Base-by-base conservation (phyloP, 1,140 invertebrate genomes). In the Trypoxylus dichotomus region DNA sequence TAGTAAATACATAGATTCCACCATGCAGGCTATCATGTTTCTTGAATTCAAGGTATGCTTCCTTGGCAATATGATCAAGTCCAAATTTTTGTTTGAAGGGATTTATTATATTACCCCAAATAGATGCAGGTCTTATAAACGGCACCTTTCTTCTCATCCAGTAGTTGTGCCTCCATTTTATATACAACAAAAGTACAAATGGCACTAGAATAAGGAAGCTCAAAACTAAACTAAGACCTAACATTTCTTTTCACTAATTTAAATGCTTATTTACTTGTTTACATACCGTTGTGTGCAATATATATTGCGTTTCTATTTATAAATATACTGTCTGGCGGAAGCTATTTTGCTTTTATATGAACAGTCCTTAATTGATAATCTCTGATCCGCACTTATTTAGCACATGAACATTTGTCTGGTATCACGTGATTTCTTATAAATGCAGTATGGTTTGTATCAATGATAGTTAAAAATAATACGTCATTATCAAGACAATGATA, bases 1-100 rank as follows among this genome's bases (percentile, higher is more conserved):
- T 83, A 41, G 86, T 82, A 58, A 81, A 41, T 13, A 72, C 27
- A 60, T 76, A 79, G 24, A 83, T 42, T 83, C 86, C 63, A 84
- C 83, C 27, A 81, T 79, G 74, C 60, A 63, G 76, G 24, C 24
- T 32, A 5, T 54, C 72, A 24, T 32, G 58, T 19, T 58, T 19
- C 72, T 77, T 77, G 25, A 75, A 21, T 75, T 27, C 25, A n/a
- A 42, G 21, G 43, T 79, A 78, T 1, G 37, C 32, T 32, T 74
- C 37, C 11, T 47, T 41, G 15, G 41, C 29, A 13, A 11, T n/a
- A 24, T 68, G 27, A 15, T 68, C 11, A 11, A 68, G 21, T 10
- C 60, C 60, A 24, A 25, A 29, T 68, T 21, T 27, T 3, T 10
- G 7, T 24, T 29, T 29, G 27, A 68, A 27, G 11, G 60, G 60